Evolutionary conservation across 2,797 vertebrate genomes (phyloP).

Genomic region (Spinibarbus caldwelli): DNA sequence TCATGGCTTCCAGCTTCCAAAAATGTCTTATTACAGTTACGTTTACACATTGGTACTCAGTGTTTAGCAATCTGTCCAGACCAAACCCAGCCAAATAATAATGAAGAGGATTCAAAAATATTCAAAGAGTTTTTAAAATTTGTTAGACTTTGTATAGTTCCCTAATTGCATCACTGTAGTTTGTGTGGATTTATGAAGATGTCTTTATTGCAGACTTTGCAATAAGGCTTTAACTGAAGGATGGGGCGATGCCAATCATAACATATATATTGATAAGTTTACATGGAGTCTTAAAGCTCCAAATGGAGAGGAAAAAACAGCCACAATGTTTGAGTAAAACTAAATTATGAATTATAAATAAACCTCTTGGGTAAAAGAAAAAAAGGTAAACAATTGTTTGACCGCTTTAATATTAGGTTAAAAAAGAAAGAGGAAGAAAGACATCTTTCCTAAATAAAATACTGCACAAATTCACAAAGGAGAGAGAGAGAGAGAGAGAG

Average conservation of each 20-base stretch:
- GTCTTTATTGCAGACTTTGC: background rate
- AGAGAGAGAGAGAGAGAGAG: too few relatives aligned
- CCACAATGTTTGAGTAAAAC: background rate
- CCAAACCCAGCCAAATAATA: background rate
- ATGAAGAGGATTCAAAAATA: background rate
- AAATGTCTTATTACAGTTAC: background rate
- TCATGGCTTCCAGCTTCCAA: background rate
- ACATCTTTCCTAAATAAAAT: background rate
- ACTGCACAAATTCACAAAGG: background rate
- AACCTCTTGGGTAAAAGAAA: too few relatives aligned
- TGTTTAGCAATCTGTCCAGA: background rate
- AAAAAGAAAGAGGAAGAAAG: background rate
- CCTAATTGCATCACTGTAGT: background rate
- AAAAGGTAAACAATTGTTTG: background rate
- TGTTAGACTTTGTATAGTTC: background rate
- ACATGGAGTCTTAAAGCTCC: background rate
- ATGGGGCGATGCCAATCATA: background rate
- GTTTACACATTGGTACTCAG: background rate
- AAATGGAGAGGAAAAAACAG: background rate
- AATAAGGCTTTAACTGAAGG: background rate
- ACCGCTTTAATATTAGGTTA: background rate
- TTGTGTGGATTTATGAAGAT: slow-evolving; percentile 3
- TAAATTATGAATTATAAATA: background rate
- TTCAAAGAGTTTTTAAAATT: background rate
- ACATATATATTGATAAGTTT: background rate